Conservation (phyloP, 64 coral and sea anemone genomes). For the Actinia tenebrosa region DNA sequence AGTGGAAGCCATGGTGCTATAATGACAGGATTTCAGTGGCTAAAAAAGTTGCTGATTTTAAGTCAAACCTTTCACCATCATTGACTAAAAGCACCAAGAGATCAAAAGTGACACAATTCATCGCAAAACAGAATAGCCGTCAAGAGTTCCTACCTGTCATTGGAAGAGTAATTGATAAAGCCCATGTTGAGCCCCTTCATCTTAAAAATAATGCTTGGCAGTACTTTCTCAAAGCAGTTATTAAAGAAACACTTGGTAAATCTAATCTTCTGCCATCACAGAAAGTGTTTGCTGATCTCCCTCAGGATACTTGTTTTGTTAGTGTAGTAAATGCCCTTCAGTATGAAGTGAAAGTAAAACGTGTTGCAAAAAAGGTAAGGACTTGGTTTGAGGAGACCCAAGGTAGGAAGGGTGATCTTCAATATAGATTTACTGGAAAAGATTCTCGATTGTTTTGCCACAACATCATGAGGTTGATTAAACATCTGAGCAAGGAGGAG, state of each 20-base stretch:
- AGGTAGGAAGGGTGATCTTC: constrained; percentile 9
- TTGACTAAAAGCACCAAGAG: neutral
- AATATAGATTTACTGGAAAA: constrained; percentile 41
- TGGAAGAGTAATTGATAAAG: neutral
- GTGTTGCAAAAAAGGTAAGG: constrained; percentile 21
- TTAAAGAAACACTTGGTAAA: constrained; percentile 35
- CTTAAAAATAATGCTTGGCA: too few relatives aligned
- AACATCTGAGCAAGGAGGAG: too few relatives aligned
- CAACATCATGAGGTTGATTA: too few relatives aligned
- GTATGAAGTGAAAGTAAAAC: too few relatives aligned
- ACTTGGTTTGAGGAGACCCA: constrained; percentile 55
- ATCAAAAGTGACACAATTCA: constrained; percentile 36
- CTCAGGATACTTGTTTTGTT: too few relatives aligned
- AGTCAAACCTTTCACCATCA: neutral
- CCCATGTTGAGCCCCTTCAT: too few relatives aligned
- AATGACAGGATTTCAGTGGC: neutral
- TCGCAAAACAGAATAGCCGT: constrained; percentile 30
- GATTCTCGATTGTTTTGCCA: constrained; percentile 21
- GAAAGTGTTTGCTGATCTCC: constrained; percentile 16
- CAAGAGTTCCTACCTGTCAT: constrained; percentile 33
- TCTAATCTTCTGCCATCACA: constrained; percentile 1
- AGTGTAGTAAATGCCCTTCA: too few relatives aligned
- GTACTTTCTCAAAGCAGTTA: constrained; percentile 37
- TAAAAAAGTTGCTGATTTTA: constrained; percentile 18
- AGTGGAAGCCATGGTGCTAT: neutral